Conservation (phyloP, 2,113 vertebrate genomes). For the Diphyllodes magnificus region DNA sequence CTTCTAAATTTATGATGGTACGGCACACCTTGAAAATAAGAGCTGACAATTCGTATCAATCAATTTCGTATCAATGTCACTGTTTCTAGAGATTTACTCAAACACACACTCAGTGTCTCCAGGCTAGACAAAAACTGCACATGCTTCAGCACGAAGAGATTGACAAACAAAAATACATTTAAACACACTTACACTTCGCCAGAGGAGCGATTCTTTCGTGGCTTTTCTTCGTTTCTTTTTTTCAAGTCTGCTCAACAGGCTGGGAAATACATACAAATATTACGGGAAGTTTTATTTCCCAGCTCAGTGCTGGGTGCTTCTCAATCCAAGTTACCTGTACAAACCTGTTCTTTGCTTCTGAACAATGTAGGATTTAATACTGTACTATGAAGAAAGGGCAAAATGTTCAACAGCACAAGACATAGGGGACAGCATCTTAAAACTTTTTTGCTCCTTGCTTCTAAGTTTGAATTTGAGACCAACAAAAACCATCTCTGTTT, state of each 20-base stretch:
- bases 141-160: background rate
- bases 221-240: background rate
- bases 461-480: background rate
- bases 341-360: background rate
- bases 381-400: background rate
- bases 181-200: background rate
- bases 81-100: background rate
- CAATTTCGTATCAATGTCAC: no score
- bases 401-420: background rate
- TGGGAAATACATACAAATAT: background rate
- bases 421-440: background rate
- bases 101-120: background rate
- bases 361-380: rapidly evolving
- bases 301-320: background rate
- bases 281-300: background rate
- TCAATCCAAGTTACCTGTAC: background rate
- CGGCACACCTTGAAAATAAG: background rate
- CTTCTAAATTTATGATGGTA: background rate
- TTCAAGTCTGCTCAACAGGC: background rate
- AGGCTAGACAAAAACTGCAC: background rate
- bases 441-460: background rate
- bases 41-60: background rate
- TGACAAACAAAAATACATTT: background rate
- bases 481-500: background rate
- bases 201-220: background rate